Evolutionary conservation across 2,888 invertebrate genomes (phyloP).

Genomic region (Drosophila lutescens): DNA sequence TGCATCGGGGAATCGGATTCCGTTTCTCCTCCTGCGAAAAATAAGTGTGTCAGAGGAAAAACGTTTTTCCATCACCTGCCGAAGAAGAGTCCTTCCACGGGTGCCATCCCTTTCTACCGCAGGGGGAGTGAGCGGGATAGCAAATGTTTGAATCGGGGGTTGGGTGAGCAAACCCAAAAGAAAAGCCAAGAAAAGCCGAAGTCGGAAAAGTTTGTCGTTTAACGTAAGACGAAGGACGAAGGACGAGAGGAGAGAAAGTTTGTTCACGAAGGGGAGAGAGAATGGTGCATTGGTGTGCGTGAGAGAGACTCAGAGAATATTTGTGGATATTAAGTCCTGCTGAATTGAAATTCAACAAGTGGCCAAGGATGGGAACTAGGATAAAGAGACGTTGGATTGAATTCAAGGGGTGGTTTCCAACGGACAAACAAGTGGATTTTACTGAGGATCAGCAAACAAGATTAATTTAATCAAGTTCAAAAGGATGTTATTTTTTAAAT

Average conservation of each 20-base stretch:
- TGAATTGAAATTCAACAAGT: constrained; percentile 72
- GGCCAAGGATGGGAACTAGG: constrained; percentile 33
- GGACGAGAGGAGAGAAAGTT: constrained; percentile 52
- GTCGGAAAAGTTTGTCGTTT: constrained; percentile 52
- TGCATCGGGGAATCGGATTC: constrained; percentile 37
- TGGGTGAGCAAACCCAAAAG: constrained; percentile 48
- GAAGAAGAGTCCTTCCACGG: constrained; percentile 41
- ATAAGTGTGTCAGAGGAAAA: constrained; percentile 65
- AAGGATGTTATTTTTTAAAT: no score
- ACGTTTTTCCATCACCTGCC: constrained; percentile 62
- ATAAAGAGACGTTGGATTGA: not conserved
- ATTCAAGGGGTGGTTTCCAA: not conserved
- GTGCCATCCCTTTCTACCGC: constrained; percentile 42
- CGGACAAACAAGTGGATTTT: not conserved
- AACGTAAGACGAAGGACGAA: constrained; percentile 11
- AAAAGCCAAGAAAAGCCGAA: constrained; percentile 39
- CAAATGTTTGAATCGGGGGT: constrained; percentile 56
- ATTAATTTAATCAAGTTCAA: no score
- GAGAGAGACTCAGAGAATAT: constrained; percentile 40
- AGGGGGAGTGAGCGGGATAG: constrained; percentile 45
- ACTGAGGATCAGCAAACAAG: constrained; percentile 4
- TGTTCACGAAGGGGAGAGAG: constrained; percentile 13
- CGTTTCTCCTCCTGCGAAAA: constrained; percentile 29
- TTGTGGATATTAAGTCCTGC: constrained; percentile 60
- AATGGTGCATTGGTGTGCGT: constrained; percentile 1